Conservation (phyloP, 2,797 vertebrate species). For the Gallinago solitaria region DNA sequence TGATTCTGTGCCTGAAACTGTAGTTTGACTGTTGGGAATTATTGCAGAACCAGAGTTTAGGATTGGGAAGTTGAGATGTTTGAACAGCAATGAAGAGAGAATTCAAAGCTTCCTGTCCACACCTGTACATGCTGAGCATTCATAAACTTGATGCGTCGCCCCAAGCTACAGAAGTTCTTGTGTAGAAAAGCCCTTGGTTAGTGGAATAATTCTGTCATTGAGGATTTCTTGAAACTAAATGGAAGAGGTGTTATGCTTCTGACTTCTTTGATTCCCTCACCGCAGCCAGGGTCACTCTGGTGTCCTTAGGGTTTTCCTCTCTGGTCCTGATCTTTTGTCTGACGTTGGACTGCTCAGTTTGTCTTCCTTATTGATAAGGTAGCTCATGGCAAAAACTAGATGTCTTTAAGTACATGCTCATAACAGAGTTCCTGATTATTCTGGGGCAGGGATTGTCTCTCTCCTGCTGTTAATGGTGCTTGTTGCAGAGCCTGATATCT, state of each 20-base stretch:
- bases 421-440: background rate
- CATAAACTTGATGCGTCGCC: fast-evolving
- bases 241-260: background rate
- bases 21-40: background rate
- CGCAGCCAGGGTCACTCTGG: fast-evolving
- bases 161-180: background rate
- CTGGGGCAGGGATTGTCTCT: background rate
- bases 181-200: background rate
- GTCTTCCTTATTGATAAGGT: background rate
- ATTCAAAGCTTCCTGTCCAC: background rate
- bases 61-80: background rate
- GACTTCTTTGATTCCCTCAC: background rate
- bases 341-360: background rate
- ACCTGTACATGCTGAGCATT: too few species aligned
- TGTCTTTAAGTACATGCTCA: background rate
- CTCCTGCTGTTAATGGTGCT: background rate
- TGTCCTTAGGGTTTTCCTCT: background rate
- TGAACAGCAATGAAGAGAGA: background rate
- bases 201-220: background rate
- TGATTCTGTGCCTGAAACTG: background rate
- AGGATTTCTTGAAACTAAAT: background rate
- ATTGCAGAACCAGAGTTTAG: background rate
- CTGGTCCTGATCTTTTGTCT: background rate
- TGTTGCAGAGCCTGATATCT: background rate
- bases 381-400: background rate